Evolutionary conservation across 53 echinoderm and acorn worm genomes (phyloP).

Genomic region (Apostichopus leukothele): DNA sequence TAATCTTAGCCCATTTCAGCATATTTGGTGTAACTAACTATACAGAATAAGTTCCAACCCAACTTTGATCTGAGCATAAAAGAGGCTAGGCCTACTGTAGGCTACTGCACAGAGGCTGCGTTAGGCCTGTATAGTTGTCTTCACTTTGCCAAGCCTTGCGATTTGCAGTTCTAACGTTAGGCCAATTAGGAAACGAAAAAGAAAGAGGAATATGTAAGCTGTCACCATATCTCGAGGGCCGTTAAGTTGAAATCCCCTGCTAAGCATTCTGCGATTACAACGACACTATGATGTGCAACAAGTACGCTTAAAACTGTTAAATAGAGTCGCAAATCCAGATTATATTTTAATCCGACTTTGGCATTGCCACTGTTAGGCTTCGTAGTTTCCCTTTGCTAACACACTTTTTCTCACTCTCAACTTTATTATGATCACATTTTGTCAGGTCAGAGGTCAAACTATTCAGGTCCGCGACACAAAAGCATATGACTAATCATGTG

Average conservation of each 20-base stretch:
- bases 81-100: no score
- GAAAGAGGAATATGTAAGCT: neutral
- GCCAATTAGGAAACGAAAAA: neutral
- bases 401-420: no score
- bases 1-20: no score
- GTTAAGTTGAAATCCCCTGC: conserved; percentile 14
- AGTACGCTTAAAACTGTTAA: neutral
- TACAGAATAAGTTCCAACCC: no score
- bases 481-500: conserved; percentile 15
- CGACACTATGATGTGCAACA: neutral
- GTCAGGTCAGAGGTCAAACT: neutral
- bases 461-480: neutral
- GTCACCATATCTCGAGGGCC: neutral
- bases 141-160: no score
- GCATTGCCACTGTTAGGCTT: neutral
- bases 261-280: neutral
- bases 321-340: neutral
- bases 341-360: neutral
- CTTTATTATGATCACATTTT: no score
- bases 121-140: no score
- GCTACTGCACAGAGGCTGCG: no score
- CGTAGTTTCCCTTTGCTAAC: no score
- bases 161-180: no score
- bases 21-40: no score
- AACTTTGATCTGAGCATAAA: no score